These are phyloP conservation scores for Leistus spinibarbis DNA, from an alignment of 2,888 invertebrate genomes.

Conservation along the genomic window DNA sequence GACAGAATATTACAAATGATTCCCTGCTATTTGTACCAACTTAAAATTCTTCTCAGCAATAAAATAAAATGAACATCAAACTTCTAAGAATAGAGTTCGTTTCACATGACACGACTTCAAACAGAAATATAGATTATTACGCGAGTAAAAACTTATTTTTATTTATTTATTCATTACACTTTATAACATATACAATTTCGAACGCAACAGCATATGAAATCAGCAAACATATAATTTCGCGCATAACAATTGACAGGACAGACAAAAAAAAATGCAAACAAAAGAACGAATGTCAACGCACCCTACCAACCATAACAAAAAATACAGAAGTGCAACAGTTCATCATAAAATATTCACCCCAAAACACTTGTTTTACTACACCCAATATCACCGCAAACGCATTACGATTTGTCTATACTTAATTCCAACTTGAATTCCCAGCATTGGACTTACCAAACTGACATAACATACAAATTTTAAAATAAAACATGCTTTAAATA, in stretches of 20 bases:
- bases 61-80: neutral
- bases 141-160: too few species aligned
- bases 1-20: neutral
- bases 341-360: slow-evolving; percentile 3
- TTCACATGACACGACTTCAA: neutral
- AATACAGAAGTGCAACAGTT: neutral
- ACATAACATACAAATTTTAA: too few species aligned
- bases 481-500: too few species aligned
- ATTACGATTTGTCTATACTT: neutral
- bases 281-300: neutral
- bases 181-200: neutral
- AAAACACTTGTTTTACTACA: neutral
- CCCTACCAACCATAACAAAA: neutral
- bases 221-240: neutral
- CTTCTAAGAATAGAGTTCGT: neutral
- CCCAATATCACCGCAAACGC: neutral
- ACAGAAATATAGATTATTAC: neutral
- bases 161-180: neutral
- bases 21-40: neutral
- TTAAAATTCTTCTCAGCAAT: neutral
- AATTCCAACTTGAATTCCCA: neutral
- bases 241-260: neutral
- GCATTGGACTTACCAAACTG: too few species aligned
- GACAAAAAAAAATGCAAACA: neutral
- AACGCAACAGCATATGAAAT: neutral